These are phyloP conservation scores for Littorina saxatilis DNA, from an alignment of 1,140 invertebrate genomes.

Conservation along the genomic window DNA sequence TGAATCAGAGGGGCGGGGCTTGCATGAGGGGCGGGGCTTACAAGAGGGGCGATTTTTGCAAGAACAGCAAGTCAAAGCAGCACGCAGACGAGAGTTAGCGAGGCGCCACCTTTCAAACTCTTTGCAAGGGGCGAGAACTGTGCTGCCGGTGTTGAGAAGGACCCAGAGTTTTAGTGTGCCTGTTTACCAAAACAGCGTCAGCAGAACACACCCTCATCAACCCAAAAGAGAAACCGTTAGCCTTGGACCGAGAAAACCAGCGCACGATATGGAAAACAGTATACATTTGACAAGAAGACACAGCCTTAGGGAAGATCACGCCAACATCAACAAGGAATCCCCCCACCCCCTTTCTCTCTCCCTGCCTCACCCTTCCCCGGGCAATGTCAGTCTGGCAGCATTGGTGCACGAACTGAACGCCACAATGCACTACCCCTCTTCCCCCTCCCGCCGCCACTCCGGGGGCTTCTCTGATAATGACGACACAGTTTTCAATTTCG, in stretches of 20 bases:
- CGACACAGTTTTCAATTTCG: background rate
- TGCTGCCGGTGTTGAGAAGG: constrained; percentile 25
- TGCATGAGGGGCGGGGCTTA: too few species aligned
- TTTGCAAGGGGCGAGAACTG: constrained; percentile 8
- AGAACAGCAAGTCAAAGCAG: constrained; percentile 5
- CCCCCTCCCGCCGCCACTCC: background rate
- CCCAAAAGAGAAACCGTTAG: constrained; percentile 4
- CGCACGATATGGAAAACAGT: background rate
- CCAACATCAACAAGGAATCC: background rate
- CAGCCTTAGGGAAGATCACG: constrained; percentile 2
- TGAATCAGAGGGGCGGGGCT: too few species aligned
- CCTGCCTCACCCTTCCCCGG: background rate
- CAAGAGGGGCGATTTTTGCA: background rate
- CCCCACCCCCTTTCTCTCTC: constrained; percentile 21
- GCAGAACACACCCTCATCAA: too few species aligned
- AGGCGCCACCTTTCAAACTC: constrained; percentile 28
- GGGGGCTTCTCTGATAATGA: background rate
- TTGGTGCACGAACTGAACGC: constrained; percentile 32
- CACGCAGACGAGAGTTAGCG: constrained; percentile 3
- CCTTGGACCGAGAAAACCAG: background rate
- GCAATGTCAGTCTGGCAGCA: constrained; percentile 2
- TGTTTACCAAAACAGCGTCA: too few species aligned
- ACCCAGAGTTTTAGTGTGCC: constrained; percentile 25
- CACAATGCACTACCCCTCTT: constrained; percentile 1
- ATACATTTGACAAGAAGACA: background rate